phyloP scores from a whole-genome alignment of 2,888 invertebrate genomes.

The Temnothorax unifasciatus region DNA sequence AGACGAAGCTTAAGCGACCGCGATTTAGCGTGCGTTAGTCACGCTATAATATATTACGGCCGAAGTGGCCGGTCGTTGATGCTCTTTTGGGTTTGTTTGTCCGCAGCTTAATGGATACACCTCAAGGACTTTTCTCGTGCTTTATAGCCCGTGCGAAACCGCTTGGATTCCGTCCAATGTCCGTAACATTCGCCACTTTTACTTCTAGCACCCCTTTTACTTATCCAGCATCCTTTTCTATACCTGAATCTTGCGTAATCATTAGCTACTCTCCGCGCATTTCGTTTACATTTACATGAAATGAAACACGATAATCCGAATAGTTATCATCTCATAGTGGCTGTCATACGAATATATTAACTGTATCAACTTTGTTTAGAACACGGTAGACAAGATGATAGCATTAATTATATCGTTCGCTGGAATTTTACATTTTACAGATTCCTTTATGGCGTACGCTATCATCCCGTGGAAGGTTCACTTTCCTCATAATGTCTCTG shows the following conservation, averaged over 20 bases:
- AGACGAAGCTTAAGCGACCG: slow-evolving; percentile 62
- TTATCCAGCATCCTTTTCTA: slow-evolving; percentile 22
- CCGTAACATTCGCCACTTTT: slow-evolving; percentile 72
- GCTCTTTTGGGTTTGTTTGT: slow-evolving; percentile 81
- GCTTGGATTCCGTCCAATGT: slow-evolving; percentile 79
- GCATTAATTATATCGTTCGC: slow-evolving; percentile 10
- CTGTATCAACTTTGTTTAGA: slow-evolving; percentile 16
- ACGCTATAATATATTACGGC: slow-evolving; percentile 79
- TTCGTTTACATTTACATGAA: slow-evolving; percentile 1
- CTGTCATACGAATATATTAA: not conserved
- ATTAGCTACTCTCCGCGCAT: slow-evolving; percentile 52
- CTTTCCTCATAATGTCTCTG: slow-evolving; percentile 36
- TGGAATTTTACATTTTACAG: slow-evolving; percentile 2
- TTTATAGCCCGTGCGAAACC: slow-evolving; percentile 78
- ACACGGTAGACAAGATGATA: too few relatives aligned
- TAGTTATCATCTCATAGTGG: not conserved
- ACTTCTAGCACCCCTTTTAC: slow-evolving; percentile 56
- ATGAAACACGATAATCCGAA: not conserved
- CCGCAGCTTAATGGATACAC: slow-evolving; percentile 81
- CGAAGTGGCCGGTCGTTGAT: slow-evolving; percentile 77
- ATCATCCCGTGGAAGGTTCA: slow-evolving; percentile 5
- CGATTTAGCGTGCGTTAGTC: slow-evolving; percentile 76
- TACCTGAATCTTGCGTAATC: slow-evolving; percentile 57
- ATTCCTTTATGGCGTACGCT: not conserved
- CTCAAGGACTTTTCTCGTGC: slow-evolving; percentile 77